These are phyloP conservation scores for Phyllotreta cruciferae DNA, from an alignment of 2,888 invertebrate genomes.

Conservation along the genomic window DNA sequence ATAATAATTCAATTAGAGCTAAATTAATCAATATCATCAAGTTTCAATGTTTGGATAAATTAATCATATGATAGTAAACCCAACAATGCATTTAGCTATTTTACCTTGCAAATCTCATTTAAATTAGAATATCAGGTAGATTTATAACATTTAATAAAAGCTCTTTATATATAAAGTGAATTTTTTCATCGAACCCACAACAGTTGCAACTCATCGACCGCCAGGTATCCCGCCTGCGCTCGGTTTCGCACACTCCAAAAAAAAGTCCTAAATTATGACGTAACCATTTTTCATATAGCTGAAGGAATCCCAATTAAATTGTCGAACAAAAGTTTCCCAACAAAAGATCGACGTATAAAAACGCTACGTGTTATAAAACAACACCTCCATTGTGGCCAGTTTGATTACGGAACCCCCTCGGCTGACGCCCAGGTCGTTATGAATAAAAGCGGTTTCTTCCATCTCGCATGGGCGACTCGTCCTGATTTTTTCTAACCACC, in stretches of 20 bases:
- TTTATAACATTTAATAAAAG: not conserved
- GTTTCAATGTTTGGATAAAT: too few relatives aligned
- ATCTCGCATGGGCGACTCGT: slow-evolving; percentile 6
- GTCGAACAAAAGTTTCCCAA: slow-evolving; percentile 17
- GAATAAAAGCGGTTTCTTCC: not conserved
- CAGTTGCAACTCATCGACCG: slow-evolving; percentile 1
- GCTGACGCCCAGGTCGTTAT: slow-evolving; percentile 22
- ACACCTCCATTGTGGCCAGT: slow-evolving; percentile 26
- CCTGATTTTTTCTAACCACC: not conserved
- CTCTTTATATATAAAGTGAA: not conserved
- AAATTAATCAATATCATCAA: too few relatives aligned
- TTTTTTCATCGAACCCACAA: not conserved
- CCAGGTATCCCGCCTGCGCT: not conserved
- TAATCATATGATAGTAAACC: too few relatives aligned
- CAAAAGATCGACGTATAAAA: slow-evolving; percentile 15
- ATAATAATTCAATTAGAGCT: too few relatives aligned
- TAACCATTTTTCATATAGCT: slow-evolving; percentile 19
- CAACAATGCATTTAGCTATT: too few relatives aligned
- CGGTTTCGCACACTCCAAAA: slow-evolving; percentile 3
- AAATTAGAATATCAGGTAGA: too few relatives aligned
- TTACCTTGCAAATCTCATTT: too few relatives aligned
- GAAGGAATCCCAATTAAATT: slow-evolving; percentile 20
- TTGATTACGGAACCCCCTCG: slow-evolving; percentile 19
- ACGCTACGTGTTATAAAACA: slow-evolving; percentile 22
- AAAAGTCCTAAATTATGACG: slow-evolving; percentile 19